phyloP scores from a whole-genome alignment of 2,113 vertebrate genomes.

The Tragulus kanchil region DNA sequence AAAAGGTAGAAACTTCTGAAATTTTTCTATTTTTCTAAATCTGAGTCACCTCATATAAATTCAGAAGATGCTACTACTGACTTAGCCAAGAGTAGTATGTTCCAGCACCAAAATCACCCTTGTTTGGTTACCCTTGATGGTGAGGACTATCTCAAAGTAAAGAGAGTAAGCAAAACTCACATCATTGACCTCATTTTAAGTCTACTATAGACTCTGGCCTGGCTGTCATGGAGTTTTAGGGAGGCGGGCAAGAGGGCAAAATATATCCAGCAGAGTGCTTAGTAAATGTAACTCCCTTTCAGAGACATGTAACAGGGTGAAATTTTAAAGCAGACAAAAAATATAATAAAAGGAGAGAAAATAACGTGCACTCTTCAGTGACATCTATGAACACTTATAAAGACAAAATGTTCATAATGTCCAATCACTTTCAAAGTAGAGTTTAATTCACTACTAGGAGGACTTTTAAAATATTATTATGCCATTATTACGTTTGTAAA shows the following conservation, averaged over 20 bases:
- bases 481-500: neutral
- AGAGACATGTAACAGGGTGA: neutral
- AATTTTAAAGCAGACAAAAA: slow-evolving; percentile 31
- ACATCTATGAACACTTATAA: neutral
- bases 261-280: neutral
- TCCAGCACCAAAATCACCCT: neutral
- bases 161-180: neutral
- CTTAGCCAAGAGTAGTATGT: neutral
- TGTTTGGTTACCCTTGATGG: neutral
- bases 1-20: neutral
- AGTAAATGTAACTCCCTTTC: slow-evolving; percentile 41
- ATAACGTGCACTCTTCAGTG: neutral
- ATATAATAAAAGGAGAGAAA: slow-evolving; percentile 23
- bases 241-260: neutral
- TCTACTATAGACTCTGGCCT: neutral
- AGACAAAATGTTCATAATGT: neutral
- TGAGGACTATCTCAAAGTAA: neutral
- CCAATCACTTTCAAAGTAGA: neutral
- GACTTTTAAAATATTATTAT: neutral
- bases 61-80: slow-evolving; percentile 5
- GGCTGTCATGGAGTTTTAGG: neutral
- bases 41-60: neutral
- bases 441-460: neutral
- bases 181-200: neutral
- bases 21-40: neutral